Conservation (phyloP, 2,888 invertebrate species). For the Catotricha subobsoleta region DNA sequence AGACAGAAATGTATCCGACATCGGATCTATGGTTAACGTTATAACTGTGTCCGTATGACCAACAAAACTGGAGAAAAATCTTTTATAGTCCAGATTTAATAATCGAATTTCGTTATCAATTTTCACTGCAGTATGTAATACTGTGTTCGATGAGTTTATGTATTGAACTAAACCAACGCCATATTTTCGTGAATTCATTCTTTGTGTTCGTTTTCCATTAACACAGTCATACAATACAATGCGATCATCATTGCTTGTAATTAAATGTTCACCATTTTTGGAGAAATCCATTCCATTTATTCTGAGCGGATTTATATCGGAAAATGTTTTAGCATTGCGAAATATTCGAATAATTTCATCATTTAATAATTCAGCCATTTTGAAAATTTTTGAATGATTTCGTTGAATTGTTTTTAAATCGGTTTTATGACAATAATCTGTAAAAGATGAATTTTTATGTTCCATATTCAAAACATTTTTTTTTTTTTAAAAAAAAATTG, state of each 20-base stretch:
- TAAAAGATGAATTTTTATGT: too few species aligned
- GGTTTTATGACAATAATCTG: too few species aligned
- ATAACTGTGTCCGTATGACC: constrained; percentile 96
- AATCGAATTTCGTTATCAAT: constrained; percentile 97
- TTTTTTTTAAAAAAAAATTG: too few species aligned
- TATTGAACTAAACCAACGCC: constrained; percentile 98
- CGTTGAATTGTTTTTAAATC: too few species aligned
- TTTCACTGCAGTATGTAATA: constrained; percentile 99
- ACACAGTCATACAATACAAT: constrained; percentile 99
- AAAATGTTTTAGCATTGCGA: constrained; percentile 92
- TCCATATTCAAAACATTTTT: too few species aligned
- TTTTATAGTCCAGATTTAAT: constrained; percentile 95
- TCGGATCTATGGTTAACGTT: constrained; percentile 91
- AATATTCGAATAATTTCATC: constrained; percentile 92
- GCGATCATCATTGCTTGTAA: constrained; percentile 97
- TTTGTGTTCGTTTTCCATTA: constrained; percentile 88
- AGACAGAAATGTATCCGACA: constrained; percentile 95
- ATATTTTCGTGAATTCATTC: constrained; percentile 98
- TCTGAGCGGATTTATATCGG: constrained; percentile 94
- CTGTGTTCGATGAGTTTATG: constrained; percentile 92
- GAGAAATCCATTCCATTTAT: constrained; percentile 98
- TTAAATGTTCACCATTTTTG: constrained; percentile 84
- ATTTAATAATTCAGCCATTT: too few species aligned
- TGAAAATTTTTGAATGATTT: too few species aligned
- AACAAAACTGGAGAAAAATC: constrained; percentile 95